phyloP scores from a whole-genome alignment of 2,888 invertebrate genomes.

The Eremobia ochroleuca region DNA sequence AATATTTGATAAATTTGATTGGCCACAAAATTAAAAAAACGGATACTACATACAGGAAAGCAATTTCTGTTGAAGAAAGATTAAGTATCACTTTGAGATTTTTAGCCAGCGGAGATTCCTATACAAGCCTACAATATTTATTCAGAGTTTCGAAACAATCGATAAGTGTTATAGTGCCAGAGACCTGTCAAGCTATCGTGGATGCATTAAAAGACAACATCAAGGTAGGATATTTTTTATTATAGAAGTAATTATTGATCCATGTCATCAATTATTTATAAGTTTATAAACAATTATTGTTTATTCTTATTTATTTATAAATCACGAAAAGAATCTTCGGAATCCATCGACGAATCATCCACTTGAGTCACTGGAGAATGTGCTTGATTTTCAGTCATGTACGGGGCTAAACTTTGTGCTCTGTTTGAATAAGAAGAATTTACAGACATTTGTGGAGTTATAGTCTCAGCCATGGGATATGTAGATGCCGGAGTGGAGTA shows the following conservation, averaged over 20 bases:
- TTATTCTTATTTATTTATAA: no score
- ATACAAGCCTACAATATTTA: constrained; percentile 41
- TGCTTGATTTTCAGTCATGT: constrained; percentile 48
- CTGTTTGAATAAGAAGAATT: constrained; percentile 43
- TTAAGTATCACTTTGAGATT: constrained; percentile 42
- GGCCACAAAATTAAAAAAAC: constrained; percentile 30
- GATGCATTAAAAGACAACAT: constrained; percentile 45
- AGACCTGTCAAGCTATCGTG: constrained; percentile 46
- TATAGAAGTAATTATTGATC: constrained; percentile 44
- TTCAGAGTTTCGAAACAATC: constrained; percentile 48
- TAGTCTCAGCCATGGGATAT: no score
- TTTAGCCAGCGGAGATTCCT: constrained; percentile 49
- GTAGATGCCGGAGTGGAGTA: no score
- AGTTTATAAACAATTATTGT: constrained; percentile 6
- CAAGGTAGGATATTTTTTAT: constrained; percentile 39
- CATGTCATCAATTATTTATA: constrained; percentile 46
- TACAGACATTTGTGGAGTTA: constrained; percentile 20
- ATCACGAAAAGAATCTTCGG: no score
- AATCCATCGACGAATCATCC: constrained; percentile 46
- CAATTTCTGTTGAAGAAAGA: constrained; percentile 39
- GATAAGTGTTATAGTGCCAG: constrained; percentile 44
- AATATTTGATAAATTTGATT: constrained; percentile 44
- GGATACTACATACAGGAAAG: constrained; percentile 39
- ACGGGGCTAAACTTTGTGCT: constrained; percentile 46
- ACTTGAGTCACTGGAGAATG: constrained; percentile 48